Evolutionary conservation across 2,888 invertebrate species (phyloP), one percentile per base, ranked within the genome.

Genomic region (Arctia plantaginis): DNA sequence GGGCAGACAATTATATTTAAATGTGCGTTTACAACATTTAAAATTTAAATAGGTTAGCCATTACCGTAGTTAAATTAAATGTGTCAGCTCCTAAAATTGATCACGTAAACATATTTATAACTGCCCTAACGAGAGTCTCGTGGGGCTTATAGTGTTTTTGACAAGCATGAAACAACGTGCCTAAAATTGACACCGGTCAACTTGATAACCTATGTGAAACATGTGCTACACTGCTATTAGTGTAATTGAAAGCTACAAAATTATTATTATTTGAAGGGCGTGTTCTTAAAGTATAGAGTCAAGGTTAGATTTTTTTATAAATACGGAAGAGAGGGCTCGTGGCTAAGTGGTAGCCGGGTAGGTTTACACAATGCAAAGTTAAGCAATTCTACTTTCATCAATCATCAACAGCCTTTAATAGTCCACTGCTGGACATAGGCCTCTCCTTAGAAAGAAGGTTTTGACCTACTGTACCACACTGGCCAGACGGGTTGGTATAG

Each of bases 41-140:
- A 30, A 47, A 62, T 30, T 62, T 62, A 62, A 62, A 30, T 30
- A 62, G 62, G 62, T 62, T 39, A 66, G 15, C 23, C 64, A 33
- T 39, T 59, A 35, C 66, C 30, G 20, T 51, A 51, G 33, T 68
- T 33, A 55, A 69, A 55, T 66, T 59, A 74, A 71, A 74, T 72
- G 35, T 66, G 75, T 70, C 66, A 68, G 18, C 69, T 47, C 77
- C 68, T 75, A 74, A 79, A 85, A 79, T 83, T 85, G 81, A 85
- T 85, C 83, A 83, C 85, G 76, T 81, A 85, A 78, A 85, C 77
- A 80, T 75, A 77, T 76, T 77, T 75, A 77, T 85, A 85, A 85
- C 85, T 81, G 77, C 51, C 3, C 12, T 18, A 76, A 71, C 74
- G 69, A 41, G 59, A 47, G 73, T 75, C 83, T 76, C 80, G 78